Conservation (phyloP, 2,888 invertebrate genomes). For the Apodemia duryi region DNA sequence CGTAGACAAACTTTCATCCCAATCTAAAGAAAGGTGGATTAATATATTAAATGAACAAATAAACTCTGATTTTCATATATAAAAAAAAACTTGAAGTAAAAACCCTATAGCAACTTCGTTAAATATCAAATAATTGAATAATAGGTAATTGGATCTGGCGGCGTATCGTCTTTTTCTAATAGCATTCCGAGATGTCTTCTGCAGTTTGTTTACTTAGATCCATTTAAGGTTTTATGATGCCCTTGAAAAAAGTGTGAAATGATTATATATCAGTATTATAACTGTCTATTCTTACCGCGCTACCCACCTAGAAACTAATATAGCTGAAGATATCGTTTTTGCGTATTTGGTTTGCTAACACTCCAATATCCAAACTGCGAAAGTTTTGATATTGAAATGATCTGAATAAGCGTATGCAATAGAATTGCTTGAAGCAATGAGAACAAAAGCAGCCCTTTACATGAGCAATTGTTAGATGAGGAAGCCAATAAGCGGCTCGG, state of each 20-base stretch:
- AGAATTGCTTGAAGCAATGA: background rate
- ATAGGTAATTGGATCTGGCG: slow-evolving; percentile 2
- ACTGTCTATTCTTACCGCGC: no score
- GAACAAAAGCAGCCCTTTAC: slow-evolving; percentile 17
- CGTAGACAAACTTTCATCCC: no score
- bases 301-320: background rate
- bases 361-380: background rate
- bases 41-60: no score
- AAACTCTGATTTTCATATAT: no score
- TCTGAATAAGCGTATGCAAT: background rate
- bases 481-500: slow-evolving; percentile 45
- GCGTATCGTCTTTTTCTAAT: background rate
- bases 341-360: background rate
- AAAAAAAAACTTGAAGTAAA: no score
- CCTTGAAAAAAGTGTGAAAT: background rate
- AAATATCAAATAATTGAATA: slow-evolving; percentile 6
- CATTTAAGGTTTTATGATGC: background rate
- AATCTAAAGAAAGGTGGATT: no score
- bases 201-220: slow-evolving; percentile 3
- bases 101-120: background rate
- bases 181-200: background rate
- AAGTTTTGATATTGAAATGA: background rate
- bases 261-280: no score
- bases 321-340: background rate
- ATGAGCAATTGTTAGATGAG: slow-evolving; percentile 32